These are phyloP conservation scores for Anhinga rufa DNA, from an alignment of 2,113 vertebrate genomes.

Conservation along the genomic window DNA sequence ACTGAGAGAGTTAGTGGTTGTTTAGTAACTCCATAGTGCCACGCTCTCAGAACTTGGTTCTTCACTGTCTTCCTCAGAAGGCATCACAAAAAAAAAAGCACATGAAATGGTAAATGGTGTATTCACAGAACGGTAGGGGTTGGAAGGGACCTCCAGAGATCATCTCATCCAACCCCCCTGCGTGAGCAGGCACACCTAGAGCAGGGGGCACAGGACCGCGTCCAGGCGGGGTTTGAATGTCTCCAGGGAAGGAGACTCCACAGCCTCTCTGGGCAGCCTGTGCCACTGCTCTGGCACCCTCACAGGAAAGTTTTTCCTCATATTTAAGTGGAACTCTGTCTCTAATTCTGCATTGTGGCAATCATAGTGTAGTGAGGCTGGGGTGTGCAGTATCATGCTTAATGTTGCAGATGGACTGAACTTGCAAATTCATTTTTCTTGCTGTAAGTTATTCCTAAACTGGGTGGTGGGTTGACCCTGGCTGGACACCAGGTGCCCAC, in stretches of 20 bases:
- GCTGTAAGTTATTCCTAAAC: background rate
- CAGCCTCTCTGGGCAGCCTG: too few species aligned
- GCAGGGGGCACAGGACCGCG: too few species aligned
- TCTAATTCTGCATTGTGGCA: background rate
- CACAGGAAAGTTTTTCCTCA: too few species aligned
- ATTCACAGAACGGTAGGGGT: too few species aligned
- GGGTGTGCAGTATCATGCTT: background rate
- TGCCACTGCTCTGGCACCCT: too few species aligned
- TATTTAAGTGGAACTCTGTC: background rate
- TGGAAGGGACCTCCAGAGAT: too few species aligned
- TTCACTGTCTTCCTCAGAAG: background rate
- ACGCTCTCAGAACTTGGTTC: background rate
- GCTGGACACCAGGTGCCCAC: too few species aligned
- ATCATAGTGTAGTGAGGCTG: background rate
- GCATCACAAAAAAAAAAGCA: background rate
- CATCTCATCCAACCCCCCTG: too few species aligned
- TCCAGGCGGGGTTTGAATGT: too few species aligned
- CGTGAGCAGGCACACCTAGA: too few species aligned
- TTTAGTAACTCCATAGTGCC: background rate
- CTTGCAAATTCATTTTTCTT: background rate
- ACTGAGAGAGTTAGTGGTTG: background rate
- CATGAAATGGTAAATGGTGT: background rate
- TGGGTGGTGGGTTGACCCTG: too few species aligned
- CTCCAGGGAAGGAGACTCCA: too few species aligned
- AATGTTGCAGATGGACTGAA: background rate